Base-by-base conservation (phyloP, 2,797 vertebrate species). In the Phoeniculus purpureus region DNA sequence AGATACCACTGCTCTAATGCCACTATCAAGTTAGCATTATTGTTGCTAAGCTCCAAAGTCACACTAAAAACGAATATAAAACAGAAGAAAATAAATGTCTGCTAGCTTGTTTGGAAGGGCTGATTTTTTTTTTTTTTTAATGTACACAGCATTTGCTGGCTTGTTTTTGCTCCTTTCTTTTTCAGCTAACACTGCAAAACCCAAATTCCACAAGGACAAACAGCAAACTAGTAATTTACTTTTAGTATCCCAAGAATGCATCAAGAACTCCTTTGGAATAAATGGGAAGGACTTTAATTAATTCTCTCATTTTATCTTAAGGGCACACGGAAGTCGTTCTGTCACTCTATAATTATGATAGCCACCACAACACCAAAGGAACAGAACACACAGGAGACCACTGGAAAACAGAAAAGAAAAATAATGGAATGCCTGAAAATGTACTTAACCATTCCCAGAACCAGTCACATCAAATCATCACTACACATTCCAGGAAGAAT, bases 291-390 rank as follows among this genome's bases (percentile, higher is more conserved):
- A 11, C 76, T 22, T 25, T 56, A 65, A 84, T 71, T 73, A 56
- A 29, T 67, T 60, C 79, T 76, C 15, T 34, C 21, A 27, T 85
- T 87, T 82, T 85, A 34, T 82, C 73, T 75, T 58, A 43, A 79
- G 45, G 25, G 43, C 43, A 15, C 26, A 67, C 85, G n/a, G 25
- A 90, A 82, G 54, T 7, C 5, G 65, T 27, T 50, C 29, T 56
- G 45, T 50, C 22, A 64, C 54, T 88, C 40, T 51, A 1, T 9
- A 62, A 9, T 58, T 75, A 81, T 0, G 7, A 73, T 2, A 18
- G 43, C 31, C 58, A 81, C 43, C 43, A 27, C 29, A 51, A 45
- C 25, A 70, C 13, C n/a, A 60, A 58, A 75, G 66, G 26, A 31
- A 25, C 23, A 52, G 55, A 79, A 67, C 6, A 34, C 55, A 77